These are phyloP conservation scores for Conistra vaccinii DNA, from an alignment of 2,888 invertebrate genomes.

Conservation along the genomic window DNA sequence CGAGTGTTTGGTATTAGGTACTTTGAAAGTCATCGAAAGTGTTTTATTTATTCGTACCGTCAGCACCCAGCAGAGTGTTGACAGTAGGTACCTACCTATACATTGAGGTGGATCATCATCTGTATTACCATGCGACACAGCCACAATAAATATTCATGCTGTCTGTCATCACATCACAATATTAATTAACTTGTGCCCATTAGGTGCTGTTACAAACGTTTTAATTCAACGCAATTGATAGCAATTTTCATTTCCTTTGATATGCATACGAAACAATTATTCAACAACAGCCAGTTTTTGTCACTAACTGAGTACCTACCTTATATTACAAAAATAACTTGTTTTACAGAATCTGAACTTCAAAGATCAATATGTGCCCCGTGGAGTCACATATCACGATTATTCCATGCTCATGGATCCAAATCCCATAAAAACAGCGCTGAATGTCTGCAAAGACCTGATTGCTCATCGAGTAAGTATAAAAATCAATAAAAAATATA, in stretches of 20 bases:
- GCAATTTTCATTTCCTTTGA: conserved; percentile 44
- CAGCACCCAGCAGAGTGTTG: too few species aligned
- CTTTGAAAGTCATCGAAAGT: too few species aligned
- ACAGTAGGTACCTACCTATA: not conserved
- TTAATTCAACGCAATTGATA: conserved; percentile 35
- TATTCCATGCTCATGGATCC: conserved; percentile 98
- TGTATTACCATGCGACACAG: too few species aligned
- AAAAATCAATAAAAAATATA: not conserved
- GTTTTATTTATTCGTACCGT: too few species aligned
- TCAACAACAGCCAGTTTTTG: conserved; percentile 6
- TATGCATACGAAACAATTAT: conserved; percentile 6
- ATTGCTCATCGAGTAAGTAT: conserved; percentile 94
- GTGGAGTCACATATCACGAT: conserved; percentile 96
- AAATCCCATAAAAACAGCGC: conserved; percentile 98
- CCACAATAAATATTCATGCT: not conserved
- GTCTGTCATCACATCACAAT: not conserved
- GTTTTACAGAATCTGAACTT: conserved; percentile 95
- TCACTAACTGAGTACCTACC: not conserved
- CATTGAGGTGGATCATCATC: not conserved
- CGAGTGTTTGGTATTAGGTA: too few species aligned
- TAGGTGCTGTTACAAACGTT: conserved; percentile 14
- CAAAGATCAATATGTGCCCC: conserved; percentile 95
- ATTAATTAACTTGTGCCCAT: conserved; percentile 10
- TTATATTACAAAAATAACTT: not conserved
- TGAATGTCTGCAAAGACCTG: conserved; percentile 97